Conservation (phyloP, 1,140 invertebrate species). For the Drosophila parabipectinata region DNA sequence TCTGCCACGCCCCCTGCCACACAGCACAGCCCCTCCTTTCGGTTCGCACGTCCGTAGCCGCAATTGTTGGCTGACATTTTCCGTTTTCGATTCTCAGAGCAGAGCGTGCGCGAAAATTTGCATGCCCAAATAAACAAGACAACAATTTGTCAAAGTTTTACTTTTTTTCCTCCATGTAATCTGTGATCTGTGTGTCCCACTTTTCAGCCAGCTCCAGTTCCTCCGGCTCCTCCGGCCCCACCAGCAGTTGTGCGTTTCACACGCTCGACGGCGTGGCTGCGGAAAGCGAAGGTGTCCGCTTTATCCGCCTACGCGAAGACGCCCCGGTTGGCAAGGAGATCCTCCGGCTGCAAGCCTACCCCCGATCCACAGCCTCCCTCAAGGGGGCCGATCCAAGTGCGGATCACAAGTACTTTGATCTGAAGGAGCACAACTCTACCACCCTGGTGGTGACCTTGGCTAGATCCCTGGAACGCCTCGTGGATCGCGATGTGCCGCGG, state of each 20-base stretch:
- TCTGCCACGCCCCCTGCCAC: conserved; percentile 41
- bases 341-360: conserved; percentile 77
- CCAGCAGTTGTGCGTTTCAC: conserved; percentile 72
- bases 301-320: conserved; percentile 81
- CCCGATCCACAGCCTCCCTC: conserved; percentile 66
- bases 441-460: conserved; percentile 90
- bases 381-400: conserved; percentile 67
- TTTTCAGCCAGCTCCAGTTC: conserved; percentile 45
- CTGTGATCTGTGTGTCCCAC: conserved; percentile 47
- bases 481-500: conserved; percentile 91
- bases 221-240: neutral
- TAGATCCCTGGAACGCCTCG: conserved; percentile 90
- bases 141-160: conserved; percentile 68
- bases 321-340: conserved; percentile 77
- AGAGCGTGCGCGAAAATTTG: conserved; percentile 54
- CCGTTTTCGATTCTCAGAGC: conserved; percentile 74
- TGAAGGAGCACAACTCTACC: conserved; percentile 86
- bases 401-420: conserved; percentile 80
- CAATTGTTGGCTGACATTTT: conserved; percentile 59
- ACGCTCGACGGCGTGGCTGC: conserved; percentile 70
- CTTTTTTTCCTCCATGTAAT: conserved; percentile 35
- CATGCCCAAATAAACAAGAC: conserved; percentile 59
- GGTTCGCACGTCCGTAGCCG: conserved; percentile 50
- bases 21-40: conserved; percentile 24
- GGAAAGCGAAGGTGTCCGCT: conserved; percentile 82